Conservation (phyloP, 2,888 invertebrate species). For the Pedicia rivosa region DNA sequence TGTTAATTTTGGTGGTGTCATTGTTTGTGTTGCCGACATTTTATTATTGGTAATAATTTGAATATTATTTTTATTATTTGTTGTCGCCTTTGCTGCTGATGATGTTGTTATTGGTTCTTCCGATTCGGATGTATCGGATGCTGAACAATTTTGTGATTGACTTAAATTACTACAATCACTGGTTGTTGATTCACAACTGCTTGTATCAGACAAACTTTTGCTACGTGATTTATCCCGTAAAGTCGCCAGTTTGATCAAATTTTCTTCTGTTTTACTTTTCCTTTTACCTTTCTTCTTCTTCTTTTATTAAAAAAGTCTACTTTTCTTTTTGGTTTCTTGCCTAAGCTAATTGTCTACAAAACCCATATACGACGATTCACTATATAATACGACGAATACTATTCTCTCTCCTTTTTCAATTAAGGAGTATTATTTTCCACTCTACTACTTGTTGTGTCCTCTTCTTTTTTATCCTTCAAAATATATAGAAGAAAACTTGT, state of each 20-base stretch:
- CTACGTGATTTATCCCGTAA: constrained; percentile 2
- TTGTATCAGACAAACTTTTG: constrained; percentile 3
- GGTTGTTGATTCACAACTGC: constrained; percentile 1
- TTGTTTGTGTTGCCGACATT: background rate
- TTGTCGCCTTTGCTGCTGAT: background rate
- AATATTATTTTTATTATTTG: constrained; percentile 1
- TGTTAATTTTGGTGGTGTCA: background rate
- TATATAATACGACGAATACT: too few species aligned
- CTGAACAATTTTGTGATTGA: background rate
- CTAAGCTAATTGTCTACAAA: too few species aligned
- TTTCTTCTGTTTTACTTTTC: too few species aligned
- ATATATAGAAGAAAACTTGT: too few species aligned
- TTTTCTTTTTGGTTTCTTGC: too few species aligned
- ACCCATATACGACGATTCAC: too few species aligned
- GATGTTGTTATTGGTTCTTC: background rate
- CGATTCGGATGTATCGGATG: background rate
- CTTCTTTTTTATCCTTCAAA: too few species aligned
- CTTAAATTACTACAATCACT: constrained; percentile 4
- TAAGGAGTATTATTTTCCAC: too few species aligned
- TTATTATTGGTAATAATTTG: constrained; percentile 1
- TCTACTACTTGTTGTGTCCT: too few species aligned
- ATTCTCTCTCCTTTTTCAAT: too few species aligned
- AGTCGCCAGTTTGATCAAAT: constrained; percentile 4
- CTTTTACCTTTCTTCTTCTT: too few species aligned
- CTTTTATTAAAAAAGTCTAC: too few species aligned